These are phyloP conservation scores for Graptemys geographica DNA, from an alignment of 2,797 vertebrate species.

Conservation along the genomic window DNA sequence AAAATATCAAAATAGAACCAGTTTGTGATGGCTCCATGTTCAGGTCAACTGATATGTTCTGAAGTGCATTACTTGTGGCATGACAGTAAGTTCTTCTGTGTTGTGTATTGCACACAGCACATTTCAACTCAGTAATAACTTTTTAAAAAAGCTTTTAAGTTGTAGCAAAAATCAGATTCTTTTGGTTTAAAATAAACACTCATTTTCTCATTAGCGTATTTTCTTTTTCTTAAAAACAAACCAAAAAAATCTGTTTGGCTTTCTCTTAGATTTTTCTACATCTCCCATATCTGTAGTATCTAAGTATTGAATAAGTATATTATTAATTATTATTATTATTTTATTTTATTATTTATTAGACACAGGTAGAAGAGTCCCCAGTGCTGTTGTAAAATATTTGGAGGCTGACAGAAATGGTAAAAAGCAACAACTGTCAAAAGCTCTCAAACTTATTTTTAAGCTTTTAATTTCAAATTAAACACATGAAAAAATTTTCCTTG, in stretches of 20 bases:
- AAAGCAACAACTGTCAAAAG: constrained; percentile 13
- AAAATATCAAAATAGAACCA: not conserved
- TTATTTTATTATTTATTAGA: not conserved
- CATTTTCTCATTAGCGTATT: not conserved
- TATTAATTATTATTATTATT: not conserved
- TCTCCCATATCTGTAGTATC: not conserved
- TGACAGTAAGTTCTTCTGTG: not conserved
- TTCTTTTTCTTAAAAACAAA: not conserved
- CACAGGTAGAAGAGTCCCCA: not conserved
- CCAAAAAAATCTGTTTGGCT: not conserved
- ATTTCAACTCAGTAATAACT: not conserved
- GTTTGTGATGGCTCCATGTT: not conserved
- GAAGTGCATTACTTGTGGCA: not conserved
- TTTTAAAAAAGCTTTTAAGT: not conserved
- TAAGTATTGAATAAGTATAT: not conserved
- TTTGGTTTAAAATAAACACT: not conserved
- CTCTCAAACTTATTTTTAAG: not conserved
- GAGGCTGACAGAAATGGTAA: not conserved
- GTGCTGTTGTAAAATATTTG: constrained; percentile 18
- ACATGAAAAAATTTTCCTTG: not conserved
- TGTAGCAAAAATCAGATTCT: not conserved
- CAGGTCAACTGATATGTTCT: not conserved
- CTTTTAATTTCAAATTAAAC: not conserved
- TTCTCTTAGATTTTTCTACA: not conserved
- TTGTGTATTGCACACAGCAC: not conserved